Conservation (phyloP, 2,797 vertebrate genomes). For the Chrysocyon brachyurus region DNA sequence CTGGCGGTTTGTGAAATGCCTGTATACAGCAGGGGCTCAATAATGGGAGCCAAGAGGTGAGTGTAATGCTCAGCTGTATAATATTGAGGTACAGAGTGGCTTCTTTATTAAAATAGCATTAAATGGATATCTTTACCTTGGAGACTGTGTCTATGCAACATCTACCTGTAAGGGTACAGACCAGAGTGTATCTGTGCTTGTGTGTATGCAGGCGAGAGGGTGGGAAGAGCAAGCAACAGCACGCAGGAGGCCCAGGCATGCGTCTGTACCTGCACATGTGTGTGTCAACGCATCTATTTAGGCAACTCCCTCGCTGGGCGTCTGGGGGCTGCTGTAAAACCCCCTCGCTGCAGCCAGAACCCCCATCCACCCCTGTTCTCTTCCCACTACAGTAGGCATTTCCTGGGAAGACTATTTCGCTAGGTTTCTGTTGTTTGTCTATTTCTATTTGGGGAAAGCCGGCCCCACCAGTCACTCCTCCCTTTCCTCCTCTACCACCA, state of each 20-base stretch:
- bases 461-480: slow-evolving; percentile 70
- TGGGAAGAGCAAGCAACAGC: neutral
- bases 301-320: neutral
- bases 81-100: fast-evolving
- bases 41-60: fast-evolving
- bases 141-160: neutral
- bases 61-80: neutral
- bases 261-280: neutral
- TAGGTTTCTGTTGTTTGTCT: slow-evolving; percentile 47
- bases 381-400: neutral
- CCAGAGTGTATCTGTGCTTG: neutral
- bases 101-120: neutral
- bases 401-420: slow-evolving; percentile 65
- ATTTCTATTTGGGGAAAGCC: slow-evolving; percentile 77
- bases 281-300: neutral
- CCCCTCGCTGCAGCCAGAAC: neutral
- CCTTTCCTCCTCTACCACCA: slow-evolving; percentile 71
- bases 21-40: neutral
- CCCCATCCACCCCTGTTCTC: neutral
- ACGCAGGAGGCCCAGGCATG: fast-evolving
- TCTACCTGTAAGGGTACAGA: neutral
- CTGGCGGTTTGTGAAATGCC: neutral
- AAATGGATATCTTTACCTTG: neutral
- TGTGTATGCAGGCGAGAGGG: neutral
- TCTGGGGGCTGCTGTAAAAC: neutral